These are phyloP conservation scores for Habrosyne pyritoides DNA, from an alignment of 2,888 invertebrate species.

Conservation along the genomic window DNA sequence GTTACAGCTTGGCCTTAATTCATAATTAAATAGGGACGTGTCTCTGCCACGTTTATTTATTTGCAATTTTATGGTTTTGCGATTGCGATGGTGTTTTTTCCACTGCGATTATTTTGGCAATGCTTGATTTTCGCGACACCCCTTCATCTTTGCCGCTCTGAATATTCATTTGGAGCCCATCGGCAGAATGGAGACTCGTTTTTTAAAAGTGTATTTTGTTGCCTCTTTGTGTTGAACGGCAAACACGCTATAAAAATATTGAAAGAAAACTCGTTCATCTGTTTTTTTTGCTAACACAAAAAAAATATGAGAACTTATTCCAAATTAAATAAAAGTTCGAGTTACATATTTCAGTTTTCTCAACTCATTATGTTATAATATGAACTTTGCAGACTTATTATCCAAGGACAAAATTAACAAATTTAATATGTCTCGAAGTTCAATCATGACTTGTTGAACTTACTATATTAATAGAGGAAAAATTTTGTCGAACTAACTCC, in stretches of 20 bases:
- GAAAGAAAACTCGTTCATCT: slow-evolving; percentile 46
- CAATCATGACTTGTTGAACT: slow-evolving; percentile 6
- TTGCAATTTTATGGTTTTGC: slow-evolving; percentile 76
- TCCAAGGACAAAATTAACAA: background rate
- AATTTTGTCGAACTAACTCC: slow-evolving; percentile 30
- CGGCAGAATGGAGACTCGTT: slow-evolving; percentile 72
- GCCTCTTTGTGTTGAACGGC: slow-evolving; percentile 57
- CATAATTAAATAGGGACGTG: slow-evolving; percentile 82
- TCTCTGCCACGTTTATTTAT: slow-evolving; percentile 75
- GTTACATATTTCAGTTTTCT: background rate
- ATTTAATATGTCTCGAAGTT: background rate
- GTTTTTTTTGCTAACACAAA: slow-evolving; percentile 43
- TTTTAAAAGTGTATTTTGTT: slow-evolving; percentile 70
- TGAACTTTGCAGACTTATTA: slow-evolving; percentile 1
- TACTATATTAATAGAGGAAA: slow-evolving; percentile 12
- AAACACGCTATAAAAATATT: slow-evolving; percentile 63
- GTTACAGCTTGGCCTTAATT: slow-evolving; percentile 79
- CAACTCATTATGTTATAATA: background rate
- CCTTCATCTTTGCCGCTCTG: slow-evolving; percentile 73
- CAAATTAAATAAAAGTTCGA: slow-evolving; percentile 10
- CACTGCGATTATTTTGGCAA: slow-evolving; percentile 62
- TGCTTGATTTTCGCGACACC: slow-evolving; percentile 66
- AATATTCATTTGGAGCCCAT: slow-evolving; percentile 81
- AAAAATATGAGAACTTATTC: slow-evolving; percentile 32
- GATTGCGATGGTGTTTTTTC: slow-evolving; percentile 62